phyloP scores from a whole-genome alignment of 1,140 invertebrate species.

The Drosophila lowei region DNA sequence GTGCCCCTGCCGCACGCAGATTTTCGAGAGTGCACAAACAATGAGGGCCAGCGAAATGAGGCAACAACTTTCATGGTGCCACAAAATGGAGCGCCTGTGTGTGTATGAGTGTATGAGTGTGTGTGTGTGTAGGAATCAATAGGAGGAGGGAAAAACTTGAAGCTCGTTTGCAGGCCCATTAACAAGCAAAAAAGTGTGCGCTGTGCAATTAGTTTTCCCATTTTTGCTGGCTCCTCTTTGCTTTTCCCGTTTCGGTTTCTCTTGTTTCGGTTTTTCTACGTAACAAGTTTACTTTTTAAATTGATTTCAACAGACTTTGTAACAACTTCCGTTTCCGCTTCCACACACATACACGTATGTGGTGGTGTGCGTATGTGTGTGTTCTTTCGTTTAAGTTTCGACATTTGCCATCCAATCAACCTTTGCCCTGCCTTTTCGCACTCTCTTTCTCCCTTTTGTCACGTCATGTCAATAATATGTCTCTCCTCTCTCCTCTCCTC shows the following conservation, averaged over 20 bases:
- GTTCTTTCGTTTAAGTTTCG: constrained; percentile 52
- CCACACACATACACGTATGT: constrained; percentile 12
- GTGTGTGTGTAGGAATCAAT: constrained; percentile 54
- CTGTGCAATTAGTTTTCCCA: constrained; percentile 67
- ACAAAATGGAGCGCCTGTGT: constrained; percentile 34
- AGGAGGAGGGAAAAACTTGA: constrained; percentile 31
- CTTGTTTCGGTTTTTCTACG: constrained; percentile 36
- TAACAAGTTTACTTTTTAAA: constrained; percentile 77
- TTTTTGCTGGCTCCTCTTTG: constrained; percentile 21
- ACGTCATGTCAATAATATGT: constrained; percentile 34
- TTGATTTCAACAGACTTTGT: constrained; percentile 77
- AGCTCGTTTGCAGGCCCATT: constrained; percentile 58
- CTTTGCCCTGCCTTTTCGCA: background rate
- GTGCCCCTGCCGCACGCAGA: constrained; percentile 73
- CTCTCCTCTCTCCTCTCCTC: constrained; percentile 15
- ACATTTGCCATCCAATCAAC: constrained; percentile 55
- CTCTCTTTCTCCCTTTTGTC: constrained; percentile 10
- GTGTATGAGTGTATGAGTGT: constrained; percentile 16
- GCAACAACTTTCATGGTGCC: constrained; percentile 54
- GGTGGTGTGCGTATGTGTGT: constrained; percentile 1
- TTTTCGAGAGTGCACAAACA: constrained; percentile 57
- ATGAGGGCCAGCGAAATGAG: constrained; percentile 66
- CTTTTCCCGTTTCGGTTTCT: constrained; percentile 9
- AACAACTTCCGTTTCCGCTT: constrained; percentile 77
- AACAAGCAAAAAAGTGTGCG: constrained; percentile 69